These are phyloP conservation scores for Entomobrya proxima DNA, from an alignment of 2,888 invertebrate species.

Conservation along the genomic window DNA sequence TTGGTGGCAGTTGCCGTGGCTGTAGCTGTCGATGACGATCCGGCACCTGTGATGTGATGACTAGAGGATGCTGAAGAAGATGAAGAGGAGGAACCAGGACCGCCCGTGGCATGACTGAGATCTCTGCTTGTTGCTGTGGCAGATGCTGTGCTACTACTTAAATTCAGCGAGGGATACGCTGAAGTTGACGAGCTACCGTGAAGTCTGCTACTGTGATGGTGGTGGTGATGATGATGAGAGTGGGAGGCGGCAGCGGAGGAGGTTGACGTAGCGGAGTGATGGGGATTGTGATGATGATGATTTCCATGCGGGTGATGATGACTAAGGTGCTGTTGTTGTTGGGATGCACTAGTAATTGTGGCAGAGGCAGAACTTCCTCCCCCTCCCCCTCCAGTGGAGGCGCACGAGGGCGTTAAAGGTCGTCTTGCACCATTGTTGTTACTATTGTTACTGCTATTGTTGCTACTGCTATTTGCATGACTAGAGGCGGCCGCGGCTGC, in stretches of 20 bases:
- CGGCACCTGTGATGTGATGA: constrained; percentile 41
- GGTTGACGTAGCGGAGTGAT: constrained; percentile 51
- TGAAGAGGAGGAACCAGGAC: constrained; percentile 45
- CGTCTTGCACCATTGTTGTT: constrained; percentile 60
- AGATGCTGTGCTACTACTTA: constrained; percentile 40
- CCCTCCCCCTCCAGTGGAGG: constrained; percentile 44
- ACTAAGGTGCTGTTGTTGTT: constrained; percentile 40
- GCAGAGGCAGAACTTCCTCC: constrained; percentile 48
- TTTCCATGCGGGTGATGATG: constrained; percentile 51
- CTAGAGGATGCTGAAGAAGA: constrained; percentile 46
- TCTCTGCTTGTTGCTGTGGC: constrained; percentile 61
- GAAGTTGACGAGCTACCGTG: constrained; percentile 17
- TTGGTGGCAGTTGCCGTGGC: constrained; percentile 37
- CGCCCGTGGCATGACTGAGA: constrained; percentile 50
- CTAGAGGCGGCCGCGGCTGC: constrained; percentile 48
- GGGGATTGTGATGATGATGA: constrained; percentile 32
- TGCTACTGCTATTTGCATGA: constrained; percentile 32
- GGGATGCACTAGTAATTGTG: constrained; percentile 50
- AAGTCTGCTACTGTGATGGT: constrained; percentile 14
- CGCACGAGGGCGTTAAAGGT: constrained; percentile 65
- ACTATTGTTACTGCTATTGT: background rate
- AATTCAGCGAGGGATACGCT: constrained; percentile 43
- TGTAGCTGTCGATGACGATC: constrained; percentile 19
- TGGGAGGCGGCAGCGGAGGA: constrained; percentile 10
- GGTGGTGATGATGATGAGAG: constrained; percentile 34